Evolutionary conservation across 1,140 invertebrate genomes (phyloP).

Genomic region (Drosophila asahinai): DNA sequence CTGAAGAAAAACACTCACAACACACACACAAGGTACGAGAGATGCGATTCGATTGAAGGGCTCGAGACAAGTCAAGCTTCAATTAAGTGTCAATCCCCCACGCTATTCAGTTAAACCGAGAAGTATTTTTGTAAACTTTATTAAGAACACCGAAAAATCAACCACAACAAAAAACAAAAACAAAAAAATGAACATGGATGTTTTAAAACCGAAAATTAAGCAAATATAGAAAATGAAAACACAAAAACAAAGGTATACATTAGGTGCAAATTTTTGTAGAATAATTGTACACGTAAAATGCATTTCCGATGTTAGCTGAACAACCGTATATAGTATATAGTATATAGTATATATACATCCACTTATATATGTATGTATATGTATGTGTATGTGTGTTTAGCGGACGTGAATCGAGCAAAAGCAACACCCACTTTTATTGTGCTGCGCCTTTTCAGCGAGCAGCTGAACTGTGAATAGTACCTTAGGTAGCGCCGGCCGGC

Average conservation of each 20-base stretch:
- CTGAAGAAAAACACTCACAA: conserved; percentile 1
- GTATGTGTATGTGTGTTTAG: conserved; percentile 1
- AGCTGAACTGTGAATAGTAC: conserved; percentile 53
- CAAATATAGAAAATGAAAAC: conserved; percentile 9
- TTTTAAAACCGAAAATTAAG: conserved; percentile 50
- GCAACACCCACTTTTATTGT: conserved; percentile 39
- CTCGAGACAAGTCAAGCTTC: conserved; percentile 52
- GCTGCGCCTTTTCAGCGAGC: conserved; percentile 40
- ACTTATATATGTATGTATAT: conserved; percentile 3
- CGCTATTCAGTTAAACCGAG: conserved; percentile 57
- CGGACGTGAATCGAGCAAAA: conserved; percentile 12
- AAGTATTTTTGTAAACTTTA: conserved; percentile 73
- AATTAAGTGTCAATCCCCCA: conserved; percentile 56
- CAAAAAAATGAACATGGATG: conserved; percentile 46
- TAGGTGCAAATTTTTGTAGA: conserved; percentile 71
- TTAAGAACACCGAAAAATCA: conserved; percentile 37
- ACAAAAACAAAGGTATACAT: conserved; percentile 55
- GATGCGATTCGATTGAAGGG: conserved; percentile 44
- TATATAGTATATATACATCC: conserved; percentile 21
- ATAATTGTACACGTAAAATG: conserved; percentile 68
- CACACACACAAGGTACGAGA: conserved; percentile 4
- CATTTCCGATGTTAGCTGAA: conserved; percentile 64
- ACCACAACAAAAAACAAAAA: not conserved
- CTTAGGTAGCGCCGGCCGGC: conserved; percentile 36
- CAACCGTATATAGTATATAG: conserved; percentile 30